Percentiles rank a stretch among this genome's conserved stretches.
Evolutionary conservation across 1,140 invertebrate genomes (phyloP).

Genomic region (Acyrthosiphon pisum): DNA sequence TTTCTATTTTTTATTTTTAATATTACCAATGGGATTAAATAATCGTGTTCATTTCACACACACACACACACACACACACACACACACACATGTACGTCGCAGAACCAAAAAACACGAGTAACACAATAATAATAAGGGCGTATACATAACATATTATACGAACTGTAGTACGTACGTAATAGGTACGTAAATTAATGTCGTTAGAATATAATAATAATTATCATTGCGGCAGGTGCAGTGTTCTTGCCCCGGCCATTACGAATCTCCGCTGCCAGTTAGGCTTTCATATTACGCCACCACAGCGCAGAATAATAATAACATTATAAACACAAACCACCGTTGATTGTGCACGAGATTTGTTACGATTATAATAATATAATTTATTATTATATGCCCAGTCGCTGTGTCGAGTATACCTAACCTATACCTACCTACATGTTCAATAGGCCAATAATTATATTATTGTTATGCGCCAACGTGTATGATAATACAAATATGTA

Average conservation of each 20-base stretch:
- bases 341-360: constrained; percentile 19
- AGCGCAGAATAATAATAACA: not conserved
- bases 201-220: constrained; percentile 22
- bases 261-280: not conserved
- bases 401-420: not conserved
- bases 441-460: constrained; percentile 4
- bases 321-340: not conserved
- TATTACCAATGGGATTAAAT: not conserved
- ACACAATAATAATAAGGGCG: not conserved
- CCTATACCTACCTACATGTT: not conserved
- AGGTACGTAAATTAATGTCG: not conserved
- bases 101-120: not conserved
- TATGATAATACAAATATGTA: not conserved
- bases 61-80: not conserved
- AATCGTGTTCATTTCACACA: not conserved
- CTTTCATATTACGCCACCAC: not conserved
- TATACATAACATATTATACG: not conserved
- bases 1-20: constrained; percentile 3
- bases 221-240: not conserved
- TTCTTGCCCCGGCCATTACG: not conserved
- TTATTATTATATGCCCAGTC: not conserved
- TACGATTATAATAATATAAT: not conserved
- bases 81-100: too few relatives aligned
- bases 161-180: not conserved
- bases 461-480: not conserved